Evolutionary conservation across 37 sponge, comb jelly and placozoan genomes (phyloP), one percentile per base, ranked within the genome.

Genomic region (Chondrosia reniformis): DNA sequence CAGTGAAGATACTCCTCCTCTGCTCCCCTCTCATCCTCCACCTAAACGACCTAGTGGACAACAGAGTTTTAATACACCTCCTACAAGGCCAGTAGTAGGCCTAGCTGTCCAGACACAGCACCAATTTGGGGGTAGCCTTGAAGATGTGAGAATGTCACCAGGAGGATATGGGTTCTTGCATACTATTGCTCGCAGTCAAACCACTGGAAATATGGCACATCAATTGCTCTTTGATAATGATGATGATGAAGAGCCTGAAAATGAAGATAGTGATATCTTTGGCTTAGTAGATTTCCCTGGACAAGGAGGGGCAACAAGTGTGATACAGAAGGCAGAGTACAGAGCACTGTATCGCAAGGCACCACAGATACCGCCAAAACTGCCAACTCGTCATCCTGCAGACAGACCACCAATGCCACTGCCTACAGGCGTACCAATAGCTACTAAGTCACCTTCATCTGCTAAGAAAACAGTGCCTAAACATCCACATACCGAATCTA

Each of bases 1-100:
- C n/a, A 33, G 19, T 15, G 45, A 36, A 27, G 9, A 10, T 1
- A 27, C 21, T 30, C 42, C 40, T 37, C 76, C 76, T 5, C 54
- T 36, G 55, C 31, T 45, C 5, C 69, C 33, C 69, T 55, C 76
- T 75, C 76, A 54, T 55, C 12, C 34, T 3, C 76, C 46, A 3
- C 55, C 54, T 7, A 9, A 45, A 24, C 76, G 12, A 19, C 22
- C 21, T 12, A 12, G 7, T 8, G 33, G 76, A 45, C 6, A 5
- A 25, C 12, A 57, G 37, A 17, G 13, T 21, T 21, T 3, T 2
- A 3, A 21, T 46, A 21, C 52, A 12, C 30, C 54, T 22, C 15
- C 12, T 33, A 3, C 77, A 1, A 55, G 77, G 10, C 7, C 33
- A 21, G n/a, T n/a, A n/a, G n/a, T n/a, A n/a, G n/a, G n/a, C n/a